phyloP scores from a whole-genome alignment of 2,797 vertebrate species.

The Ctenochaetus hawaiiensis region DNA sequence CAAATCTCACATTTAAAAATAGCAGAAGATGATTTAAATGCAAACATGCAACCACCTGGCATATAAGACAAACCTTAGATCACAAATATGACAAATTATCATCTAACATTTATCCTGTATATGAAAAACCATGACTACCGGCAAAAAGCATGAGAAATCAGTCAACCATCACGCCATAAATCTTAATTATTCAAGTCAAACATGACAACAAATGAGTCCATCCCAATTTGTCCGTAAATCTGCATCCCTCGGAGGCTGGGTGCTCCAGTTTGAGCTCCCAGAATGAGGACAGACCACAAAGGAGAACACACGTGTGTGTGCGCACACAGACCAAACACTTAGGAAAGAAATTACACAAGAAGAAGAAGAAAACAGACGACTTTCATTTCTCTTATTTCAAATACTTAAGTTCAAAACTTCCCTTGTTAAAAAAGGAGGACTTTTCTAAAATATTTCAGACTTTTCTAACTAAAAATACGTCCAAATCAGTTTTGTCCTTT shows the following conservation, averaged over 20 bases:
- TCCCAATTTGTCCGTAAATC: conserved; percentile 32
- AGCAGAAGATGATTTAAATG: background rate
- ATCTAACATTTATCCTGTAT: background rate
- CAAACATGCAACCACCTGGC: background rate
- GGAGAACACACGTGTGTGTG: conserved; percentile 44
- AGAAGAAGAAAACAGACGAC: background rate
- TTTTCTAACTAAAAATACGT: background rate
- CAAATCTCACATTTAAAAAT: background rate
- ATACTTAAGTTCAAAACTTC: background rate
- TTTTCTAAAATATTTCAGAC: too few species aligned
- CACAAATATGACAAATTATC: background rate
- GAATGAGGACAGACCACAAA: conserved; percentile 77
- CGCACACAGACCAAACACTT: conserved; percentile 14
- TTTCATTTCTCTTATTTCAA: background rate
- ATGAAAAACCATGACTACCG: background rate
- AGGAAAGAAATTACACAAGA: background rate
- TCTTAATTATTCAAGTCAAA: conserved; percentile 9
- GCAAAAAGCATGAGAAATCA: background rate
- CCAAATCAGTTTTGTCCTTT: background rate
- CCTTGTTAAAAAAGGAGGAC: too few species aligned
- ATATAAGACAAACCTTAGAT: background rate
- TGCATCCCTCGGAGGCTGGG: conserved; percentile 58
- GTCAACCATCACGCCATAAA: background rate
- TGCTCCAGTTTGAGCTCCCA: conserved; percentile 72
- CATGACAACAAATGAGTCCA: conserved; percentile 47